phyloP scores from a whole-genome alignment of 2,797 vertebrate species.

The Astyanax mexicanus region DNA sequence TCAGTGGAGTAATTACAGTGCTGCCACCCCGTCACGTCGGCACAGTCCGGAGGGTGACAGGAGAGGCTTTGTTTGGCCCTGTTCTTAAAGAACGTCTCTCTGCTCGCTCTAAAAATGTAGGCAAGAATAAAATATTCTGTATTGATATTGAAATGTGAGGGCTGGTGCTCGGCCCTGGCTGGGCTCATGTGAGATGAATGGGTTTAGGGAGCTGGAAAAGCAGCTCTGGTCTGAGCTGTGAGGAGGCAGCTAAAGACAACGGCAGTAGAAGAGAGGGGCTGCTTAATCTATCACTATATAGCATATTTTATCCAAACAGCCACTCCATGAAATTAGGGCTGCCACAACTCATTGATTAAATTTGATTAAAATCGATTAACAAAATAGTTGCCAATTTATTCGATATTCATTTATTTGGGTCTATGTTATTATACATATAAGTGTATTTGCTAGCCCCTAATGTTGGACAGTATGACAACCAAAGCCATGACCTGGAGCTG shows the following conservation, averaged over 20 bases:
- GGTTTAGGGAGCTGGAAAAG: not conserved
- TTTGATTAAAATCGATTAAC: too few relatives aligned
- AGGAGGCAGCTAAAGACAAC: not conserved
- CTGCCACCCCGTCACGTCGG: slow-evolving; percentile 31
- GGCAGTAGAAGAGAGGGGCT: not conserved
- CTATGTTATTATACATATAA: too few relatives aligned
- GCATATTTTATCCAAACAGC: not conserved
- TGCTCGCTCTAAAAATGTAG: slow-evolving; percentile 22
- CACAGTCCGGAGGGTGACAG: not conserved
- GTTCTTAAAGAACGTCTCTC: slow-evolving; percentile 19
- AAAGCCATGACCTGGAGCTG: too few relatives aligned
- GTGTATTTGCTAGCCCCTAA: too few relatives aligned
- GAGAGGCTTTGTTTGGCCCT: slow-evolving; percentile 38
- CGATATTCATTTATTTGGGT: too few relatives aligned
- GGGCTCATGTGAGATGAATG: not conserved
- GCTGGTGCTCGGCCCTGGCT: not conserved
- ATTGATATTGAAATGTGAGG: slow-evolving; percentile 32
- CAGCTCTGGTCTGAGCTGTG: not conserved
- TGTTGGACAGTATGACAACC: too few relatives aligned
- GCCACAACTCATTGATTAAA: too few relatives aligned
- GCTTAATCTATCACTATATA: not conserved
- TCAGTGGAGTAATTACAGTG: slow-evolving; percentile 36
- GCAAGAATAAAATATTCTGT: slow-evolving; percentile 36
- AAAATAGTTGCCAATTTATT: too few relatives aligned
- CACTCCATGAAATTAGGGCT: too few relatives aligned